Evolutionary conservation across 2,888 invertebrate genomes (phyloP).

Genomic region (Apocheima hispidaria): DNA sequence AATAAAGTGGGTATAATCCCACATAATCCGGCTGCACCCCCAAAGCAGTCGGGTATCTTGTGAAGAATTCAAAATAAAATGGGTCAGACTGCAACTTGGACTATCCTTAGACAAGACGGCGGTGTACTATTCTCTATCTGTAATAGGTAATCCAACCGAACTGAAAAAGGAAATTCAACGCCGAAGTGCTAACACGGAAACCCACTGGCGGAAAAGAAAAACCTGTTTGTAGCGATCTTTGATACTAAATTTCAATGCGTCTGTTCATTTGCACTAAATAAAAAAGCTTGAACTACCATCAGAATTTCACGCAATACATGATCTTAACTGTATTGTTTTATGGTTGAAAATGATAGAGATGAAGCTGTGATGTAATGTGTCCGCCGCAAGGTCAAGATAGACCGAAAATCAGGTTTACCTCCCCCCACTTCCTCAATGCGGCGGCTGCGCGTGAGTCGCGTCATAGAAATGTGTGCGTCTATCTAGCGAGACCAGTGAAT

Average conservation of each 20-base stretch:
- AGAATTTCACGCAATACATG: constrained; percentile 27
- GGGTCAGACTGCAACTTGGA: no score
- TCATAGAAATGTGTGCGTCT: constrained; percentile 36
- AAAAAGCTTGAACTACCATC: constrained; percentile 42
- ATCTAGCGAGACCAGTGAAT: not conserved
- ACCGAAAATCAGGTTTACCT: constrained; percentile 84
- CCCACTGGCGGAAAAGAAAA: constrained; percentile 83
- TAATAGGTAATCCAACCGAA: not conserved
- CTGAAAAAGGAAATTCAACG: constrained; percentile 39
- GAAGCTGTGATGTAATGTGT: constrained; percentile 80
- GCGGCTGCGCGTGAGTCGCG: constrained; percentile 47
- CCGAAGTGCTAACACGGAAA: constrained; percentile 72
- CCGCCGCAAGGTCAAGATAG: constrained; percentile 82
- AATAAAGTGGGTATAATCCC: no score
- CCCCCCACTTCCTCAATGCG: constrained; percentile 47
- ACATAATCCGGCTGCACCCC: no score
- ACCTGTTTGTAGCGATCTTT: constrained; percentile 75
- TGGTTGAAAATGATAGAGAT: constrained; percentile 53
- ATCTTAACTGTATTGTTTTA: constrained; percentile 23
- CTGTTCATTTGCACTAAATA: constrained; percentile 46
- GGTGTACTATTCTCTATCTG: no score
- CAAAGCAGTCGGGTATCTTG: no score
- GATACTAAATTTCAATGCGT: constrained; percentile 62
- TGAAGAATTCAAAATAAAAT: no score
- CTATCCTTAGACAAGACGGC: no score